Percentiles rank a stretch among this genome's conserved stretches.
phyloP scores from a whole-genome alignment of 2,113 vertebrate genomes.

The Gallinago media region DNA sequence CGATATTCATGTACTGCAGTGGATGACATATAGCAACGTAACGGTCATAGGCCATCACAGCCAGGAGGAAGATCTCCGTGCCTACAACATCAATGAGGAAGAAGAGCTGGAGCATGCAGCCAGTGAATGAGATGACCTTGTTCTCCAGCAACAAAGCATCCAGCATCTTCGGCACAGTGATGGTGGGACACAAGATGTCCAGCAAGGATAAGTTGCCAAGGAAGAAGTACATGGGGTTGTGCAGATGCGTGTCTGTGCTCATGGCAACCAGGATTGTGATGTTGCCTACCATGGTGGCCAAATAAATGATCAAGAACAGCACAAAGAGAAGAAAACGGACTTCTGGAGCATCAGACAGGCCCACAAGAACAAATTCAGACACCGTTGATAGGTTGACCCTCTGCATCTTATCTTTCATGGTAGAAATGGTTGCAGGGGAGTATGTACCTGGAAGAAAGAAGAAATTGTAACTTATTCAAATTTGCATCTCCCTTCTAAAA shows the following conservation, averaged over 20 bases:
- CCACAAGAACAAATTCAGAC: slow-evolving; percentile 10
- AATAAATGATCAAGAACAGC: slow-evolving; percentile 49
- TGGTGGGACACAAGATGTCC: slow-evolving; percentile 60
- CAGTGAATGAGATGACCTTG: slow-evolving; percentile 43
- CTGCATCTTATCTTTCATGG: neutral
- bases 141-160: neutral
- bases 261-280: slow-evolving; percentile 9
- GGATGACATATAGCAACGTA: slow-evolving; percentile 54
- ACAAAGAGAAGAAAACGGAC: slow-evolving; percentile 20
- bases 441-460: neutral
- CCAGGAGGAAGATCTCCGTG: slow-evolving; percentile 66
- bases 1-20: neutral
- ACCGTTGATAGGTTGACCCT: neutral
- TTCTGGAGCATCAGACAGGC: slow-evolving; percentile 36
- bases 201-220: slow-evolving; percentile 54
- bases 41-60: slow-evolving; percentile 62
- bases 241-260: neutral
- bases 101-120: slow-evolving; percentile 53
- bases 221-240: slow-evolving; percentile 69
- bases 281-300: slow-evolving; percentile 43
- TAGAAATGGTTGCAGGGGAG: neutral
- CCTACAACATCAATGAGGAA: neutral
- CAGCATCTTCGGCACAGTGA: slow-evolving; percentile 59
- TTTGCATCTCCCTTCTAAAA: neutral
- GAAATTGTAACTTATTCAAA: neutral